phyloP scores from a whole-genome alignment of 2,797 vertebrate genomes.

The Mergus octosetaceus region DNA sequence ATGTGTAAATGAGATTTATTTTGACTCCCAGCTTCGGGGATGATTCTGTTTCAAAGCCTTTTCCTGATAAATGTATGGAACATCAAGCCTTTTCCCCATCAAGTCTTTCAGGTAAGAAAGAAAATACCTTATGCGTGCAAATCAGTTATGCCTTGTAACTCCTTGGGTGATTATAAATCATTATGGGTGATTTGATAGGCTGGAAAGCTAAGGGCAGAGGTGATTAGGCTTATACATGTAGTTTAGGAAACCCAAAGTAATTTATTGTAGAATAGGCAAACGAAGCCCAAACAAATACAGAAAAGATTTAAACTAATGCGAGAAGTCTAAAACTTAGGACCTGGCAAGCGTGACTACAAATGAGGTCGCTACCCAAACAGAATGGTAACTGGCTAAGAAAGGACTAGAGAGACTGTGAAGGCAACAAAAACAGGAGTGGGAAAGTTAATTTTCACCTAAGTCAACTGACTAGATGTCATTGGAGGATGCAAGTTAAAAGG shows the following conservation, averaged over 20 bases:
- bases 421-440: neutral
- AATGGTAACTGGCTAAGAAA: neutral
- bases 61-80: neutral
- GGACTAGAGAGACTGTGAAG: neutral
- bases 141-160: neutral
- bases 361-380: neutral
- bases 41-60: neutral
- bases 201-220: neutral
- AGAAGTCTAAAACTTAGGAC: neutral
- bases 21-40: neutral
- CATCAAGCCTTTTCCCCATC: neutral
- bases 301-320: neutral
- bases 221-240: neutral
- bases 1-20: neutral
- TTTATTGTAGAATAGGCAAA: neutral
- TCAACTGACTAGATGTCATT: neutral
- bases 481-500: neutral
- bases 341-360: neutral
- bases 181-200: neutral
- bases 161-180: neutral
- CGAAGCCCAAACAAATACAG: neutral
- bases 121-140: neutral
- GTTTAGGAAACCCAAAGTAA: neutral
- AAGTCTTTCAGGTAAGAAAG: neutral
- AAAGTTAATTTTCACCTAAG: neutral